Conservation (phyloP, 2,797 vertebrate genomes). For the Lepilemur ruficaudatus region DNA sequence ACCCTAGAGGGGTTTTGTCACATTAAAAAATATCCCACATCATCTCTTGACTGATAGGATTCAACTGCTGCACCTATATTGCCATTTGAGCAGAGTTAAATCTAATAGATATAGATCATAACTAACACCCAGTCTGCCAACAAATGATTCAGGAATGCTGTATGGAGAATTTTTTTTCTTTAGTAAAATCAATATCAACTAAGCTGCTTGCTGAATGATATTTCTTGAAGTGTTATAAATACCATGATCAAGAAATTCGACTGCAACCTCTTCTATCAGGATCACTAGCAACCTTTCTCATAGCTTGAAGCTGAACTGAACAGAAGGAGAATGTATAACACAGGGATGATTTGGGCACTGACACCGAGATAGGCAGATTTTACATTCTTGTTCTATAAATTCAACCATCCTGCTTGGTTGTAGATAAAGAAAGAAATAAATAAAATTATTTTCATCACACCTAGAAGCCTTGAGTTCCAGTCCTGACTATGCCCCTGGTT, state of each 20-base stretch:
- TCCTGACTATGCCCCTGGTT: background rate
- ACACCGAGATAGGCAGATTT: background rate
- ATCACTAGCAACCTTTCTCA: background rate
- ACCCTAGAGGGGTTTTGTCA: background rate
- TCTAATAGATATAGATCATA: background rate
- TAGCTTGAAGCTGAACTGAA: background rate
- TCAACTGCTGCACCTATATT: background rate
- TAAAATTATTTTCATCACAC: background rate
- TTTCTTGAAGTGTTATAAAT: slow-evolving; percentile 12
- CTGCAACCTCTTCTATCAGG: background rate
- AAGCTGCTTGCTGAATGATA: slow-evolving; percentile 14
- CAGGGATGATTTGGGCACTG: background rate
- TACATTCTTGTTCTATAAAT: background rate
- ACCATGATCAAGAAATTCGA: slow-evolving; percentile 15
- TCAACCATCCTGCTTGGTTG: background rate
- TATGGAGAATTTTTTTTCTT: background rate
- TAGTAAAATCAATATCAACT: slow-evolving; percentile 53
- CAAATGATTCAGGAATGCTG: background rate
- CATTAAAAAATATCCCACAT: background rate
- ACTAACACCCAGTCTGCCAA: background rate
- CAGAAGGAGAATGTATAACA: background rate
- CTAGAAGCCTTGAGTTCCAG: background rate
- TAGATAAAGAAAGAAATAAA: background rate
- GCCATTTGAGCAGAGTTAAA: background rate
- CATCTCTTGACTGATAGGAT: background rate